These are phyloP conservation scores for Trichogramma pretiosum DNA, from an alignment of 1,140 invertebrate genomes.

Conservation along the genomic window DNA sequence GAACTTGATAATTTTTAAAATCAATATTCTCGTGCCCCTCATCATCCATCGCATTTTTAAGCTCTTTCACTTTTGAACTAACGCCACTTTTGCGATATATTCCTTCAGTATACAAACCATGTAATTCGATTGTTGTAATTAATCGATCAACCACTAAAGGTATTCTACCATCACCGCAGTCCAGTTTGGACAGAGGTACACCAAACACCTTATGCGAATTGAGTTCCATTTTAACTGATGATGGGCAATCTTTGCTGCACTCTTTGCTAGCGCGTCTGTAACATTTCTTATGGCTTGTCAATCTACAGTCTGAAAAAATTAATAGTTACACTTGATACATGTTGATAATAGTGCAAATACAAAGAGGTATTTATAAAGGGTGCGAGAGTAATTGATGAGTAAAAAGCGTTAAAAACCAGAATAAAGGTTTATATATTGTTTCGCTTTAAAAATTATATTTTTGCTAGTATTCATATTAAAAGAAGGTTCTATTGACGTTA, in stretches of 20 bases:
- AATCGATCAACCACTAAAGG: slow-evolving; percentile 79
- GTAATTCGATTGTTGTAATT: slow-evolving; percentile 83
- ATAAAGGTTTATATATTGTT: too few species aligned
- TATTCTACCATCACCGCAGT: slow-evolving; percentile 70
- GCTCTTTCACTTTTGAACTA: slow-evolving; percentile 67
- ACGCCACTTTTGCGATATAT: slow-evolving; percentile 89
- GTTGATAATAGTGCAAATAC: background rate
- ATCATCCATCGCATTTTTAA: slow-evolving; percentile 66
- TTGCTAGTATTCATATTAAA: slow-evolving; percentile 12
- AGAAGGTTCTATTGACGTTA: too few species aligned
- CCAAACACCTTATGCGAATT: slow-evolving; percentile 64
- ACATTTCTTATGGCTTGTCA: slow-evolving; percentile 93
- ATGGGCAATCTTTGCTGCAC: slow-evolving; percentile 52
- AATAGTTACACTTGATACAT: slow-evolving; percentile 34
- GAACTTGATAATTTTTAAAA: slow-evolving; percentile 70
- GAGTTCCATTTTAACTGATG: slow-evolving; percentile 36
- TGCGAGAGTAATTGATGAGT: too few species aligned
- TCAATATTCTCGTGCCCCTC: slow-evolving; percentile 58
- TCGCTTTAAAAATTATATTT: slow-evolving; percentile 13
- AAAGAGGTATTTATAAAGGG: too few species aligned
- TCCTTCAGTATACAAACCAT: slow-evolving; percentile 85
- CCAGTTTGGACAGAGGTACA: slow-evolving; percentile 60
- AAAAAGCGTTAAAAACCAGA: too few species aligned
- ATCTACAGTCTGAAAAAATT: slow-evolving; percentile 71
- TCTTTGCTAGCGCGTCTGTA: slow-evolving; percentile 58